Evolutionary conservation across 2,888 invertebrate species (phyloP).

Genomic region (Drosophila ustulata): DNA sequence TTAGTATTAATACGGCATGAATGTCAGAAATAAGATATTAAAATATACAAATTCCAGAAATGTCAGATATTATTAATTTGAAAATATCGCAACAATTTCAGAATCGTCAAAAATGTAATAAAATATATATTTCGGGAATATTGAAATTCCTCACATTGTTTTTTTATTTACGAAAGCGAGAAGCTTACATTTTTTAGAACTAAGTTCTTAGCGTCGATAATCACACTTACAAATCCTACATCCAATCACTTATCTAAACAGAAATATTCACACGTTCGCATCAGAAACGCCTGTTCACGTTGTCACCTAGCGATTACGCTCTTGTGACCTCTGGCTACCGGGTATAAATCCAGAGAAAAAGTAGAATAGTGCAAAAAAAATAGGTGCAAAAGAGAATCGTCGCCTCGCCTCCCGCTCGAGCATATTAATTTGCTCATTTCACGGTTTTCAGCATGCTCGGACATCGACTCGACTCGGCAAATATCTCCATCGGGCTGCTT

Average conservation of each 20-base stretch:
- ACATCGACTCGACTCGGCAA: conserved; percentile 48
- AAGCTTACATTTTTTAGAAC: background rate
- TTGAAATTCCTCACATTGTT: no score
- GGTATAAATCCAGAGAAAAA: background rate
- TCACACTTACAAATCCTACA: background rate
- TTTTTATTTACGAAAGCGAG: no score
- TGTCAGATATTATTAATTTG: no score
- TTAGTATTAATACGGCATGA: no score
- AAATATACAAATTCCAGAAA: no score
- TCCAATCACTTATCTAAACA: background rate
- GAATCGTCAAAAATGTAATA: no score
- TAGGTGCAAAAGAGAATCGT: background rate
- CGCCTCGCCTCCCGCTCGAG: conserved; percentile 1
- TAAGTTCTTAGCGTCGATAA: background rate
- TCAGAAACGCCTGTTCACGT: background rate
- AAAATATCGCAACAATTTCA: no score
- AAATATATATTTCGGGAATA: no score
- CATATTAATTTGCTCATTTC: conserved; percentile 73
- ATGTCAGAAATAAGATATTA: no score
- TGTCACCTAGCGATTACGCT: background rate
- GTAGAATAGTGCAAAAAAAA: no score
- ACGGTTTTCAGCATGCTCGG: conserved; percentile 56
- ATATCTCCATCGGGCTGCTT: conserved; percentile 60
- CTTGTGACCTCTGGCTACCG: background rate
- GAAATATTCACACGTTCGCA: background rate